Conservation (phyloP, 1,140 invertebrate genomes). For the Ephestia elutella region DNA sequence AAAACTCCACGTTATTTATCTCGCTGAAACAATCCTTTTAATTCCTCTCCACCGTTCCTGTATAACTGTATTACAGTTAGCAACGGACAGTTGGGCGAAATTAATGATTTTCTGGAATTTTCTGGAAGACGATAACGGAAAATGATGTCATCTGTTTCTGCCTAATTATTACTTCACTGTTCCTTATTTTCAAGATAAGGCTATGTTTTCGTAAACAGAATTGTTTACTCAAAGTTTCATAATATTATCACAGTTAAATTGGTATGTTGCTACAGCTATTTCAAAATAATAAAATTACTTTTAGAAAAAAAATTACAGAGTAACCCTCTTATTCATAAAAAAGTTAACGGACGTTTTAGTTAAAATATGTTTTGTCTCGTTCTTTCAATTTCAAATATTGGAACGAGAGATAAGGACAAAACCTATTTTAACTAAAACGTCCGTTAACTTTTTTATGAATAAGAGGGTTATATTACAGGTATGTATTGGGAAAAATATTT, state of each 20-base stretch:
- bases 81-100: not conserved
- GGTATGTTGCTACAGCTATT: too few species aligned
- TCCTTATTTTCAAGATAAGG: slow-evolving; percentile 2
- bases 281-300: too few species aligned
- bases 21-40: not conserved
- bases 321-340: too few species aligned
- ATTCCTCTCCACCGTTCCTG: not conserved
- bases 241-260: not conserved
- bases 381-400: too few species aligned
- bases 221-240: not conserved
- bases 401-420: too few species aligned
- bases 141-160: not conserved
- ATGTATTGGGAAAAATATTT: too few species aligned
- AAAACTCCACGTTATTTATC: not conserved
- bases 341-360: too few species aligned
- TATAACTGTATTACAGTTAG: not conserved
- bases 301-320: too few species aligned
- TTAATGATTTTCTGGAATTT: slow-evolving; percentile 1
- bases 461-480: too few species aligned
- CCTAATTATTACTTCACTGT: slow-evolving; percentile 2
- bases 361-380: too few species aligned
- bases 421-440: too few species aligned
- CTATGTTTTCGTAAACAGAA: not conserved
- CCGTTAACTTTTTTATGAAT: too few species aligned
- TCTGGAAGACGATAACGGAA: not conserved